These are phyloP conservation scores for Rhagonycha lutea DNA, from an alignment of 2,888 invertebrate species.

Conservation along the genomic window DNA sequence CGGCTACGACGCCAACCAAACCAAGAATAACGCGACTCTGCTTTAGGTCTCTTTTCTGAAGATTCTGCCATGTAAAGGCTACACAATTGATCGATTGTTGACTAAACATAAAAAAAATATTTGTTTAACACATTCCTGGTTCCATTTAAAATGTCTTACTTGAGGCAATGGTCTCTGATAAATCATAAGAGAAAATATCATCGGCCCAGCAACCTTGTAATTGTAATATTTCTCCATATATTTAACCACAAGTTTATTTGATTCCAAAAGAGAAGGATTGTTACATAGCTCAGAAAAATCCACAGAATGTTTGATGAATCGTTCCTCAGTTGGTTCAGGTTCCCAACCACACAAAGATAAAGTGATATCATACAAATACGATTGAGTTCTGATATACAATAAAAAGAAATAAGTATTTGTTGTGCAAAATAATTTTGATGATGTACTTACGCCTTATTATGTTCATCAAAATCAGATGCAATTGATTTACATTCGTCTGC, in stretches of 20 bases:
- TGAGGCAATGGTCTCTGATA: conserved; percentile 85
- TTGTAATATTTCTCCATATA: conserved; percentile 87
- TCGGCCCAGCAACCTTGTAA: conserved; percentile 89
- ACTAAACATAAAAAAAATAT: conserved; percentile 35
- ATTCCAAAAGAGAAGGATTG: conserved; percentile 75
- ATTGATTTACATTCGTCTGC: conserved; percentile 81
- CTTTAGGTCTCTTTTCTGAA: conserved; percentile 33
- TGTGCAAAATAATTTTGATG: not conserved
- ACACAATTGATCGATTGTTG: conserved; percentile 52
- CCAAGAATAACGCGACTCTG: conserved; percentile 59
- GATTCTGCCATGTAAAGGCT: conserved; percentile 49
- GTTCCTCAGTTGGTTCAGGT: conserved; percentile 57
- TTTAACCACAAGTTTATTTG: conserved; percentile 83
- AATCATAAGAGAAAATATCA: conserved; percentile 83
- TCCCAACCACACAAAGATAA: conserved; percentile 78
- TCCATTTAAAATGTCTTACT: conserved; percentile 52
- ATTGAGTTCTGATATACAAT: conserved; percentile 42
- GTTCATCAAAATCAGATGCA: conserved; percentile 84
- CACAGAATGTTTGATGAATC: conserved; percentile 61
- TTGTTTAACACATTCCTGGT: not conserved
- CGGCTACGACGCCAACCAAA: conserved; percentile 74
- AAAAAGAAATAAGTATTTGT: not conserved
- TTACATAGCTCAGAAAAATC: conserved; percentile 67
- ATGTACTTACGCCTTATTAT: conserved; percentile 54
- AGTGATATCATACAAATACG: conserved; percentile 65